phyloP scores from a whole-genome alignment of 1,140 invertebrate genomes.

The Zaprionus davidi region DNA sequence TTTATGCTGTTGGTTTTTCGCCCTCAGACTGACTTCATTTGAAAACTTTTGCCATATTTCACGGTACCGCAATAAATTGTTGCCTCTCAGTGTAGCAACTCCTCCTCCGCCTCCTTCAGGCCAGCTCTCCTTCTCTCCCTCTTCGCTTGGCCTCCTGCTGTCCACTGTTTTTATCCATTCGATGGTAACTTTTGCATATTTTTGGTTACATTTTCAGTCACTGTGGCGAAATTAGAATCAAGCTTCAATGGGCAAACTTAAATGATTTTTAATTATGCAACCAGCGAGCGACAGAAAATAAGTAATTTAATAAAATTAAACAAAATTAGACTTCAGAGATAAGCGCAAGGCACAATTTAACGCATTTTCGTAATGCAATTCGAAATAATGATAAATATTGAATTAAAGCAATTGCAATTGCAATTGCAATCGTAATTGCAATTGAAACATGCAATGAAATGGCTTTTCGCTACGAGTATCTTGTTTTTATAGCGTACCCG shows the following conservation, averaged over 20 bases:
- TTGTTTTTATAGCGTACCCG: slow-evolving; percentile 21
- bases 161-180: slow-evolving; percentile 16
- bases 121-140: neutral
- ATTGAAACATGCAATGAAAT: slow-evolving; percentile 22
- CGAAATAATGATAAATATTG: slow-evolving; percentile 62
- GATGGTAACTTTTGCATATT: slow-evolving; percentile 47
- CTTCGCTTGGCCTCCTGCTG: neutral
- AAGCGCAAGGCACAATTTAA: slow-evolving; percentile 23
- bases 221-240: slow-evolving; percentile 5
- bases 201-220: slow-evolving; percentile 27
- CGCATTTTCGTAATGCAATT: slow-evolving; percentile 38
- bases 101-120: neutral
- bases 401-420: slow-evolving; percentile 39
- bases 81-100: slow-evolving; percentile 26
- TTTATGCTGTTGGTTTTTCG: slow-evolving; percentile 37
- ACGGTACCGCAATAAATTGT: slow-evolving; percentile 71
- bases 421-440: slow-evolving; percentile 35
- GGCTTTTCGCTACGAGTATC: slow-evolving; percentile 11
- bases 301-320: slow-evolving; percentile 26
- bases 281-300: slow-evolving; percentile 1
- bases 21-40: slow-evolving; percentile 62
- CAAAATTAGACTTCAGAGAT: slow-evolving; percentile 11
- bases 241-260: slow-evolving; percentile 47
- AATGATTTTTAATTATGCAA: slow-evolving; percentile 71
- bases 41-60: slow-evolving; percentile 76